Percentiles rank a stretch among this genome's conserved stretches.
phyloP scores from a whole-genome alignment of 2,888 invertebrate species.

The Thecocarcelia acutangulata region DNA sequence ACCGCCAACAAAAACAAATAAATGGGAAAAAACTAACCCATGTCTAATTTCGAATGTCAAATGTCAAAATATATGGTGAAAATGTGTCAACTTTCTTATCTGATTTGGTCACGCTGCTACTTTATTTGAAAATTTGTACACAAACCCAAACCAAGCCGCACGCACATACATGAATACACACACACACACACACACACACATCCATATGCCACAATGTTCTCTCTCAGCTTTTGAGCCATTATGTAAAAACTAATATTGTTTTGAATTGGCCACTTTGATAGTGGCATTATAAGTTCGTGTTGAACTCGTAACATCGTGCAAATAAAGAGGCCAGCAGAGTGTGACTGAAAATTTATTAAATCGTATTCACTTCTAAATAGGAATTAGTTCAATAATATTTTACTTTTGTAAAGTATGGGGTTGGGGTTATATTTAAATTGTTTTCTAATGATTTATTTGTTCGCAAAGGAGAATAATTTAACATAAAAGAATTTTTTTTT shows the following conservation, averaged over 20 bases:
- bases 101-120: conserved; percentile 81
- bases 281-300: conserved; percentile 49
- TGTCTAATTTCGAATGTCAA: conserved; percentile 80
- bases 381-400: conserved; percentile 6
- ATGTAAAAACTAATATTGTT: conserved; percentile 25
- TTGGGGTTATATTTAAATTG: neutral
- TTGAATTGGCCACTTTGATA: conserved; percentile 13
- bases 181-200: conserved; percentile 1
- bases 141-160: conserved; percentile 9
- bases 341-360: conserved; percentile 60
- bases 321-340: conserved; percentile 62
- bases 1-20: neutral
- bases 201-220: neutral
- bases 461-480: too few relatives aligned
- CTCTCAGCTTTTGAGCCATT: conserved; percentile 9
- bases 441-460: too few relatives aligned
- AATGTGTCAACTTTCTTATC: conserved; percentile 81
- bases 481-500: too few relatives aligned
- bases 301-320: conserved; percentile 60
- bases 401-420: neutral
- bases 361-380: neutral
- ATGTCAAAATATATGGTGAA: conserved; percentile 82
- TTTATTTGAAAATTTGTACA: conserved; percentile 69
- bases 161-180: neutral
- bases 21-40: conserved; percentile 52